Evolutionary conservation across 23 tunicate species (phyloP), one percentile per base, ranked within the genome.

Genomic region (Halocynthia aurantium): DNA sequence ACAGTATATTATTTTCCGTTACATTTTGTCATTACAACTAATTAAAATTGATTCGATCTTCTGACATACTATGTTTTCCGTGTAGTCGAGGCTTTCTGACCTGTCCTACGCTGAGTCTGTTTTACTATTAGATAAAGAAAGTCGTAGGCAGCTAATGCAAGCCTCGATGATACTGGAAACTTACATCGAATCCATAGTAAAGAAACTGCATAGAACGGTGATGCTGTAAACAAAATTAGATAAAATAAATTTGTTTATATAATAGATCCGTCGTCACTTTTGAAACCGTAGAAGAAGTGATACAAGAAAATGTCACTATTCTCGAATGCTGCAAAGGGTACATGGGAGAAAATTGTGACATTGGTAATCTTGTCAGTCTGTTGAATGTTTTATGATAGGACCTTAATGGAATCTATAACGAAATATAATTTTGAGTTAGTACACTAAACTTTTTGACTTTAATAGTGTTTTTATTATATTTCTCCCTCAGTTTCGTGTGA

Each of bases 141-240:
- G 19, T 51, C 98, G 88, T 92, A 92, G 98, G 98, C 98, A 92
- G 98, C 98, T 92, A 92, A 92, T 86, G 98, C 98, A 92, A 92
- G 98, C 98, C 98, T 92, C 54, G 54, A 20, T 20, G 78, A 40
- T 55, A 21, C 63, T 74, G 55, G 78, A 54, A 44, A 51, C 31
- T 70, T 50, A 44, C 55, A 44, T 20, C 75, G 31, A 65, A 58
- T 31, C 44, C 44, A 31, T 31, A 31, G 44, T 31, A 31, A 31
- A 31, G 44, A 31, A 31, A 31, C 44, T 31, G 44, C 44, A 31
- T 31, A 31, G 44, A 31, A 31, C 44, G 44, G 44, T 68, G 73
- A 20, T 17, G 2, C 2, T 68, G 50, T 68, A 68, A 68, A 52
- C 10, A 10, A 51, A 72, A 52, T 51, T 15, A 72, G 12, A 12